These are phyloP conservation scores for Gallinago nigripennis DNA, from an alignment of 2,797 vertebrate genomes.

Conservation along the genomic window DNA sequence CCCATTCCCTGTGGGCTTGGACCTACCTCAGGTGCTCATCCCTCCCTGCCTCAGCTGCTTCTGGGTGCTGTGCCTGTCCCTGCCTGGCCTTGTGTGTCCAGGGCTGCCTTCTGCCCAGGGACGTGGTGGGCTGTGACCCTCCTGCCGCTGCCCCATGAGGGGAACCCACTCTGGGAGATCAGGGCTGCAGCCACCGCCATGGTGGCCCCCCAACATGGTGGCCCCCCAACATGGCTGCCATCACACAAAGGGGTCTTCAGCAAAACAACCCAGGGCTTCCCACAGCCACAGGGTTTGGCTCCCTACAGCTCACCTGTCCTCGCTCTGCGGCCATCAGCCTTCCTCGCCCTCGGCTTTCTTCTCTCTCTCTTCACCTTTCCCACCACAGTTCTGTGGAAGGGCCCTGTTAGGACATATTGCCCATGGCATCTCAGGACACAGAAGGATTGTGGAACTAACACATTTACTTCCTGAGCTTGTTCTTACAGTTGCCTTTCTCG, in stretches of 20 bases:
- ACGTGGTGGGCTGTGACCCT: accelerated
- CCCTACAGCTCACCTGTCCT: not conserved
- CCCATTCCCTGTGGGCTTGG: accelerated
- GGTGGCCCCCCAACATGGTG: accelerated
- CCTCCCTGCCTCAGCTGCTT: not conserved
- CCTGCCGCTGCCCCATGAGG: accelerated
- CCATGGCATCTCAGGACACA: accelerated
- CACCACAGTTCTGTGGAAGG: accelerated
- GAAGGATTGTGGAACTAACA: accelerated
- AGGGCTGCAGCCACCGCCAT: accelerated
- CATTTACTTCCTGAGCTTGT: not conserved
- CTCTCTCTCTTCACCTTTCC: not conserved
- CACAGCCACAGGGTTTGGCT: not conserved
- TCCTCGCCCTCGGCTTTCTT: accelerated
- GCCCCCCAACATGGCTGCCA: accelerated
- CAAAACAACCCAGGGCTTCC: not conserved
- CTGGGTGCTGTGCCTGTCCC: accelerated
- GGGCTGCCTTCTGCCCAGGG: not conserved
- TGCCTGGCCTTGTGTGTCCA: accelerated
- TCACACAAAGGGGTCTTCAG: accelerated
- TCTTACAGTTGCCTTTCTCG: not conserved
- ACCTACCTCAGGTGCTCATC: too few species aligned
- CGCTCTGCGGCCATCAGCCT: accelerated
- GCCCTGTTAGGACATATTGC: accelerated
- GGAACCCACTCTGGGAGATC: accelerated